Evolutionary conservation across 2,113 vertebrate species (phyloP), one percentile per base, ranked within the genome.

Genomic region (Pollimyrus isidori): DNA sequence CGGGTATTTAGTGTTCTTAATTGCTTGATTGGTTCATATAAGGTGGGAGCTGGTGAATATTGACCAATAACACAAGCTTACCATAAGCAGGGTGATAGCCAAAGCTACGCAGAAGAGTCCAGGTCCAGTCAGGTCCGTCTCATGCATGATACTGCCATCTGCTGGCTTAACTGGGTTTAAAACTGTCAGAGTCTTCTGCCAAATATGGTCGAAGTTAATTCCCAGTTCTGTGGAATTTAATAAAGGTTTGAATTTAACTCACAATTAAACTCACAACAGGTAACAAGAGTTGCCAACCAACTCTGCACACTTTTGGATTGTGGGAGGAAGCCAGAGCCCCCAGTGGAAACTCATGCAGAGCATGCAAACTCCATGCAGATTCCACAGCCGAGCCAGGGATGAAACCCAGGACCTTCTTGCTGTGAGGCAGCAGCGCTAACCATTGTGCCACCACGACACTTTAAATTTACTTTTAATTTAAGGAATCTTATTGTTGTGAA

Each of bases 121-220:
- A 7, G 96, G 96, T 58, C 96, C 96, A 0, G 96, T 91, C 88
- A 97, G 93, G 65, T 97, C 96, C 0, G 96, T 97, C 94, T 97
- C 96, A 0, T 96, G 96, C 96, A 97, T 96, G 89, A 97, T 97
- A 92, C 94, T 96, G 95, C 95, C 96, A 95, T 97, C 96, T 95
- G 95, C 96, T 92, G 96, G 94, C 90, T 95, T 96, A 93, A 95
- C 90, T 13, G 96, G 96, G 52, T 97, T 97, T 89, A 97, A 93
- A 89, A 97, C 96, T 0, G 96, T 97, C 91, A 97, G 92, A 0
- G 96, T 96, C 94, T 97, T 97, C 89, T 97, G 96, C 96, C 96
- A 96, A 91, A 97, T 96, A 39, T 97, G 96, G 90, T 96, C 93
- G 92, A 97, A 96, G 93, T 96, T 97, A 91, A 97, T 96, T 76